A percentile compares a stretch with the other conserved stretches of the same genome.
These are phyloP conservation scores for Haemorhous mexicanus DNA, from an alignment of 2,113 vertebrate genomes.

Conservation along the genomic window DNA sequence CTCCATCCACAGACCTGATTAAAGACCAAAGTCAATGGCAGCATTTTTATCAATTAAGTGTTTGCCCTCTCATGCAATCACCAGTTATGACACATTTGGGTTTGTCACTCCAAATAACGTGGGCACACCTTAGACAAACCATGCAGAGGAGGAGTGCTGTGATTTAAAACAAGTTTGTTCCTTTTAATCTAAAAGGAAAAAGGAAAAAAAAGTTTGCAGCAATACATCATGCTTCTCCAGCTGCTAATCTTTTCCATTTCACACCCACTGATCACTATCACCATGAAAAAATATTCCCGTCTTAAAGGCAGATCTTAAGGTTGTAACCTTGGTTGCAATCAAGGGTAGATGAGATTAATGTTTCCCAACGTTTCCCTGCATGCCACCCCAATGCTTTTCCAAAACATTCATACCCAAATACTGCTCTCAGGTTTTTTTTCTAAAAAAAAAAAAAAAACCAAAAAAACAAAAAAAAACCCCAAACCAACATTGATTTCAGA, in stretches of 20 bases:
- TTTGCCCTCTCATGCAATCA: constrained; percentile 50
- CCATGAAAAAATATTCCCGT: neutral
- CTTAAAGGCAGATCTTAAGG: constrained; percentile 50
- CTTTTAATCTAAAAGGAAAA: constrained; percentile 55
- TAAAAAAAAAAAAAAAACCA: neutral
- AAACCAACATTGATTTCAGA: neutral
- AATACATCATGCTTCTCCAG: constrained; percentile 23
- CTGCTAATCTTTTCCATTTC: constrained; percentile 53
- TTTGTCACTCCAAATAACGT: constrained; percentile 2
- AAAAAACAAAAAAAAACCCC: neutral
- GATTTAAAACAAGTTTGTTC: constrained; percentile 48
- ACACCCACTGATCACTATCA: constrained; percentile 46
- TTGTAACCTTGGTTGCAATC: neutral
- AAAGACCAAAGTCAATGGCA: constrained; percentile 44
- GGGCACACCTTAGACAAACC: constrained; percentile 52
- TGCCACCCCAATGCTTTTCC: neutral
- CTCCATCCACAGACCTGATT: constrained; percentile 39
- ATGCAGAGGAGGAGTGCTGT: constrained; percentile 10
- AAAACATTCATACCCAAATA: neutral
- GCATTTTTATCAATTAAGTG: constrained; percentile 55
- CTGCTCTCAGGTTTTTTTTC: neutral
- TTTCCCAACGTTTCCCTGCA: neutral
- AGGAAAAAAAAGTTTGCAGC: constrained; percentile 1
- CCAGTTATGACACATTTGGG: constrained; percentile 41
- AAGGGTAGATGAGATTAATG: neutral